A percentile compares a stretch with the other conserved stretches of the same genome.
These are phyloP conservation scores for Rhopalosiphum padi DNA, from an alignment of 1,140 invertebrate species.

Conservation along the genomic window DNA sequence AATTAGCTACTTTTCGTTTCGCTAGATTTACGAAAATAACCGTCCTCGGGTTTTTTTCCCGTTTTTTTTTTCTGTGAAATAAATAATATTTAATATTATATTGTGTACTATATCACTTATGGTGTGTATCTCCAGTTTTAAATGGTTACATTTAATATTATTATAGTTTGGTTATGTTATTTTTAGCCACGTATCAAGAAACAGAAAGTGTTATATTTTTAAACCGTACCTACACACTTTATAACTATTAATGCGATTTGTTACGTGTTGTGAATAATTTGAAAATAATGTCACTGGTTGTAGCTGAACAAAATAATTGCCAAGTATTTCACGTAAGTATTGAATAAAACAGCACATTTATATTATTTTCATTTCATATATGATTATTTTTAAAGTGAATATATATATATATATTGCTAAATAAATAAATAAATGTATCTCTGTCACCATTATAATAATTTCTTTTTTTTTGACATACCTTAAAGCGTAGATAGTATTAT, in stretches of 20 bases:
- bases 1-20: background rate
- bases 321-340: background rate
- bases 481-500: background rate
- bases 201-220: background rate
- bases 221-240: background rate
- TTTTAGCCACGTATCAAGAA: background rate
- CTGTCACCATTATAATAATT: background rate
- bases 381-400: conserved; percentile 4
- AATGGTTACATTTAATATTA: background rate
- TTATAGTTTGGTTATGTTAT: background rate
- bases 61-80: background rate
- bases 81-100: background rate
- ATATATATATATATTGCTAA: background rate
- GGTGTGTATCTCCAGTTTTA: background rate
- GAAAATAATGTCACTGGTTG: background rate
- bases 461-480: background rate
- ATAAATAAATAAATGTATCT: background rate
- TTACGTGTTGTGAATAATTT: background rate
- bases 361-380: background rate
- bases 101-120: background rate
- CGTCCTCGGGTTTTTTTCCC: too few relatives aligned
- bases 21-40: background rate
- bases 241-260: background rate
- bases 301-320: background rate
- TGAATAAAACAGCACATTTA: background rate